Evolutionary conservation across 2,888 invertebrate genomes (phyloP).

Genomic region (Nemoura dubitans): DNA sequence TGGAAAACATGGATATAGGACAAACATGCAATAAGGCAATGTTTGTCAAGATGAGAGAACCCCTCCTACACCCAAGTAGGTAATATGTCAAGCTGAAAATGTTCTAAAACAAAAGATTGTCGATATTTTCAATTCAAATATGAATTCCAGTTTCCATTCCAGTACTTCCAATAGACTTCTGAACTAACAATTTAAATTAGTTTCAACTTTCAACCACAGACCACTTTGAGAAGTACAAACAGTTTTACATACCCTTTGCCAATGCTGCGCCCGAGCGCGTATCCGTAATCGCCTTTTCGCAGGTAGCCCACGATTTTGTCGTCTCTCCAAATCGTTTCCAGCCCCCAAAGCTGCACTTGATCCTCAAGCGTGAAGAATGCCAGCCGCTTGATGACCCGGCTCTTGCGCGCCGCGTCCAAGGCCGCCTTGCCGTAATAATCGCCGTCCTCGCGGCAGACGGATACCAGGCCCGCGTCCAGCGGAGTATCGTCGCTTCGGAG

Average conservation of each 20-base stretch:
- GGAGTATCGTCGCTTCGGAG: slow-evolving; percentile 86
- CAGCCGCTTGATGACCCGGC: slow-evolving; percentile 76
- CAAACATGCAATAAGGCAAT: too few species aligned
- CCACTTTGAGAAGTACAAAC: too few species aligned
- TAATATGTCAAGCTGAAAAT: too few species aligned
- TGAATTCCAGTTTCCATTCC: too few species aligned
- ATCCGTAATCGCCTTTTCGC: slow-evolving; percentile 82
- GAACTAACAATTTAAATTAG: too few species aligned
- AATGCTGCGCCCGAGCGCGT: slow-evolving; percentile 66
- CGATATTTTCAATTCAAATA: too few species aligned
- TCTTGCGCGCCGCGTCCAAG: slow-evolving; percentile 70
- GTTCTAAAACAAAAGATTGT: too few species aligned
- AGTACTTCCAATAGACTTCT: too few species aligned
- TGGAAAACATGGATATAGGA: too few species aligned
- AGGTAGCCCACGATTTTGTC: slow-evolving; percentile 80
- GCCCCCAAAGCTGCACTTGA: slow-evolving; percentile 74
- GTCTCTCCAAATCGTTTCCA: slow-evolving; percentile 85
- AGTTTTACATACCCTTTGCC: slow-evolving; percentile 66
- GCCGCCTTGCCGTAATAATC: slow-evolving; percentile 80
- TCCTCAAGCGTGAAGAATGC: slow-evolving; percentile 63
- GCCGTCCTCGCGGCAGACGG: slow-evolving; percentile 80
- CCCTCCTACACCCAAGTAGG: too few species aligned
- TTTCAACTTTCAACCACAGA: too few species aligned
- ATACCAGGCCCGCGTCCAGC: slow-evolving; percentile 82
- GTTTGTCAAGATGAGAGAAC: too few species aligned